Evolutionary conservation across 1,140 invertebrate genomes (phyloP).

Genomic region (Magallana gigas): DNA sequence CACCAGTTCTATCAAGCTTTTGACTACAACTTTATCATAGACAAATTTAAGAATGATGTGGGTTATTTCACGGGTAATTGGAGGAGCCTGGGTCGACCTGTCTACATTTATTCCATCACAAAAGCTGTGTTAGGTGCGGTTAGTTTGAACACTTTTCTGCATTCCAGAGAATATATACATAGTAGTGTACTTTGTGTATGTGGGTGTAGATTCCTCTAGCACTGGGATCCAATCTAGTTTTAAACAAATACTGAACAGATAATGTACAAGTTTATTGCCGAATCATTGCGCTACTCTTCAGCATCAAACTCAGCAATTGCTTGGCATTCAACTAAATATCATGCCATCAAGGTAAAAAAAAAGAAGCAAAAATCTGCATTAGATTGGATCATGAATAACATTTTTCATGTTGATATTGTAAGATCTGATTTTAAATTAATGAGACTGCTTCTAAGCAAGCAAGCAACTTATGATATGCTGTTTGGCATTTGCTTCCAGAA

Average conservation of each 20-base stretch:
- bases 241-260: background rate
- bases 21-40: slow-evolving; percentile 76
- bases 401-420: too few relatives aligned
- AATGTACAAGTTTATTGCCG: background rate
- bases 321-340: too few relatives aligned
- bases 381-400: too few relatives aligned
- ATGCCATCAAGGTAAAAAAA: too few relatives aligned
- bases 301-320: too few relatives aligned
- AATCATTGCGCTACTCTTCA: too few relatives aligned
- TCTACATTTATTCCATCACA: slow-evolving; percentile 81
- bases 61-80: slow-evolving; percentile 77
- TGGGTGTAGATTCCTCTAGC: too few relatives aligned
- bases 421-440: too few relatives aligned
- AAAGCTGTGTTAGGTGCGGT: slow-evolving; percentile 93
- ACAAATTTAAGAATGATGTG: slow-evolving; percentile 76
- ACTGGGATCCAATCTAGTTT: too few relatives aligned
- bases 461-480: background rate
- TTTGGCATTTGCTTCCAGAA: slow-evolving; percentile 7
- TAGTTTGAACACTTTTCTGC: slow-evolving; percentile 6
- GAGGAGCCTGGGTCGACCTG: slow-evolving; percentile 81
- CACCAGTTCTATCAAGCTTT: slow-evolving; percentile 78
- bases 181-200: too few relatives aligned
- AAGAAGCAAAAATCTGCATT: too few relatives aligned
- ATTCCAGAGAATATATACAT: background rate
- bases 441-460: background rate